A percentile compares a stretch with the other conserved stretches of the same genome.
Conservation (phyloP, 2,113 vertebrate species). For the Cariama cristata region DNA sequence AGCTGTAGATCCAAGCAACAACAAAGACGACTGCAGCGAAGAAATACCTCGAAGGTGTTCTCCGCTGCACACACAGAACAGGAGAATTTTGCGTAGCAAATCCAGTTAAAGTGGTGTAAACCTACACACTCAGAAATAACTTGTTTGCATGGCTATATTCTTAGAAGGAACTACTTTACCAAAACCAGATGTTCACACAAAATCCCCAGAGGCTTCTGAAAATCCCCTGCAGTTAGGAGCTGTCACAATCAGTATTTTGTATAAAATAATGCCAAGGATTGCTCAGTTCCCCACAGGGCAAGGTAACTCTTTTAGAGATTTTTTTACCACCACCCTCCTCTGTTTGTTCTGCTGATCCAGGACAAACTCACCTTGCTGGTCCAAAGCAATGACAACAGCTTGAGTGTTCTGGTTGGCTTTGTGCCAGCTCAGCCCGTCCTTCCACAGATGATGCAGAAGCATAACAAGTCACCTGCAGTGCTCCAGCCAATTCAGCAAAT, state of each 20-base stretch:
- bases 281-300: neutral
- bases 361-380: neutral
- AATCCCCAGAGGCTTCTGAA: constrained; percentile 40
- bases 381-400: neutral
- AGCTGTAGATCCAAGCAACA: neutral
- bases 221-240: constrained; percentile 12
- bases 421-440: constrained; percentile 20
- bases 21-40: neutral
- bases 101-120: neutral
- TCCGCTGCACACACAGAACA: neutral
- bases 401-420: neutral
- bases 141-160: neutral
- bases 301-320: neutral
- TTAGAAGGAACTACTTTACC: constrained; percentile 16
- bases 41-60: neutral
- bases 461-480: neutral
- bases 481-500: neutral
- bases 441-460: neutral
- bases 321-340: neutral
- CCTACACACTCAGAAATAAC: neutral
- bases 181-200: neutral
- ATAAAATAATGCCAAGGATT: constrained; percentile 11
- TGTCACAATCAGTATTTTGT: neutral
- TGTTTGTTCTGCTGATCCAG: neutral
- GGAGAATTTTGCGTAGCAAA: neutral